A percentile compares a stretch with the other conserved stretches of the same genome.
Conservation (phyloP, 1,140 invertebrate species). For the Oryctes rhinoceros region DNA sequence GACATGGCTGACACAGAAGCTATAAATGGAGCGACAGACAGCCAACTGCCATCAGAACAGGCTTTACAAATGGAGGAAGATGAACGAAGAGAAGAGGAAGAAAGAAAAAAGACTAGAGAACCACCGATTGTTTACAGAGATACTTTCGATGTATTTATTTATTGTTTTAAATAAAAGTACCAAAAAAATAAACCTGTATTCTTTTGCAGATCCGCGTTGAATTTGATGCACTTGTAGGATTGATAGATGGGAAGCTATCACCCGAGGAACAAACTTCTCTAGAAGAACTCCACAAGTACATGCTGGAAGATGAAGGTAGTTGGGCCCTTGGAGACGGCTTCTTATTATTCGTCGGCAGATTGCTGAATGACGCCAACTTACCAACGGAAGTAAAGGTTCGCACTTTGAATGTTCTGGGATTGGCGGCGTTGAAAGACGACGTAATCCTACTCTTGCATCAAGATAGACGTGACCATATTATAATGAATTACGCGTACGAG, state of each 20-base stretch:
- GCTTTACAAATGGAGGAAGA: constrained; percentile 71
- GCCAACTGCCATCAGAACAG: constrained; percentile 62
- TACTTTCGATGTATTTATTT: constrained; percentile 70
- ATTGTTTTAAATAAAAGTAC: background rate
- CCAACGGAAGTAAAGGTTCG: constrained; percentile 68
- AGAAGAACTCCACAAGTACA: constrained; percentile 85
- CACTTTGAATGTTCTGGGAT: constrained; percentile 74
- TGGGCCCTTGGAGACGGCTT: constrained; percentile 92
- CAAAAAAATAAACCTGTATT: background rate
- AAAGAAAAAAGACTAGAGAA: constrained; percentile 77
- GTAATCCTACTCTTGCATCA: constrained; percentile 90
- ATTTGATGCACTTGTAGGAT: constrained; percentile 69
- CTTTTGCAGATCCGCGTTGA: constrained; percentile 68
- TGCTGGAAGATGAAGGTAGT: constrained; percentile 86
- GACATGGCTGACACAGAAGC: constrained; percentile 63
- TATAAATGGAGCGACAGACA: constrained; percentile 52
- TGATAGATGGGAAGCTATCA: constrained; percentile 71
- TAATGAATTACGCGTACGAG: constrained; percentile 89
- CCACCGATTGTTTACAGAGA: constrained; percentile 86
- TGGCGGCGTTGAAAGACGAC: constrained; percentile 86
- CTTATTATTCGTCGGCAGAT: constrained; percentile 78
- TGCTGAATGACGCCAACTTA: constrained; percentile 72
- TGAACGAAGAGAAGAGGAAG: constrained; percentile 72
- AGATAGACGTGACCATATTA: constrained; percentile 85
- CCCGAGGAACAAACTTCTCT: constrained; percentile 76